These are phyloP conservation scores for Scalopus aquaticus DNA, from an alignment of 2,113 vertebrate genomes.

Conservation along the genomic window DNA sequence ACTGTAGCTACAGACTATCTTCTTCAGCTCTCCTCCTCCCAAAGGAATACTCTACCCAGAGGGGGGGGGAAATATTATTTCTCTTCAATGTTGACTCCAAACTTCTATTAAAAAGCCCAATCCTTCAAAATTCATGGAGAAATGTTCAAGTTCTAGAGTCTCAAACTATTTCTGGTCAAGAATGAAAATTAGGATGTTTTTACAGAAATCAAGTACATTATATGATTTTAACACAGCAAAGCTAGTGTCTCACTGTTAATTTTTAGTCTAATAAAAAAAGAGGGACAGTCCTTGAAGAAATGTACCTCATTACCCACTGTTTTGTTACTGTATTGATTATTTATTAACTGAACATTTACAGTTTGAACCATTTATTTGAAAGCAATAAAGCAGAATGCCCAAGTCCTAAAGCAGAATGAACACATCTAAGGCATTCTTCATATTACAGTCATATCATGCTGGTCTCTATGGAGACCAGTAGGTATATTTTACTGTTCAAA, in stretches of 20 bases:
- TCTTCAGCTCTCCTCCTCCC: neutral
- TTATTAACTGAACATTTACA: neutral
- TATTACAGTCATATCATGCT: neutral
- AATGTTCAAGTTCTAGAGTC: neutral
- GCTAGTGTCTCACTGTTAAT: neutral
- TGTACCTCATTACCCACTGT: neutral
- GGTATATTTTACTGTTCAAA: neutral
- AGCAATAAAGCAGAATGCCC: neutral
- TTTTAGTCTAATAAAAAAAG: neutral
- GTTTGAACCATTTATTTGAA: neutral
- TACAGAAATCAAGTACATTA: neutral
- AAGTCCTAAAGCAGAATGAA: neutral
- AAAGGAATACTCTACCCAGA: neutral
- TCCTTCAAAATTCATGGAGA: neutral
- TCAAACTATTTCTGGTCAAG: slow-evolving; percentile 12
- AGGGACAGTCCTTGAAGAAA: neutral
- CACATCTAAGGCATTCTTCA: neutral
- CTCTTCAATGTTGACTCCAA: neutral
- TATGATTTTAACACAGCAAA: neutral
- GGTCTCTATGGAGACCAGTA: neutral
- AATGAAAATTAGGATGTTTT: slow-evolving; percentile 5
- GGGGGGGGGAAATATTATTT: neutral
- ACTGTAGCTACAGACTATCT: neutral
- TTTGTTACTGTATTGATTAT: neutral
- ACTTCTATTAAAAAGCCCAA: neutral